Conservation (phyloP, 2,888 invertebrate genomes). For the Stegana nigrithorax region DNA sequence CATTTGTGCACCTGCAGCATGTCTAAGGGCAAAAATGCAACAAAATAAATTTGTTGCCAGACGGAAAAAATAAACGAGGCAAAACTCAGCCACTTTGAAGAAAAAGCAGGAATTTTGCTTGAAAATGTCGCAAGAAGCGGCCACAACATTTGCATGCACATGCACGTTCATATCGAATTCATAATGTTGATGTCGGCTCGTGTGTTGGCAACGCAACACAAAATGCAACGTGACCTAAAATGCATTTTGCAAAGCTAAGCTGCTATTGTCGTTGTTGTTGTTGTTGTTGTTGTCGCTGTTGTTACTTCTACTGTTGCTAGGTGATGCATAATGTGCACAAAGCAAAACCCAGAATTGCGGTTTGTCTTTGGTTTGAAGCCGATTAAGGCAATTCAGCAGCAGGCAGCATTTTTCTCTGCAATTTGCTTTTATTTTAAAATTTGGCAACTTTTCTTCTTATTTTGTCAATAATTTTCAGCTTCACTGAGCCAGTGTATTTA, state of each 20-base stretch:
- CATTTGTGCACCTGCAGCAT: too few species aligned
- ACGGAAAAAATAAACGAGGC: neutral
- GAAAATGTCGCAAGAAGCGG: constrained; percentile 3
- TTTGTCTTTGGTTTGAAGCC: neutral
- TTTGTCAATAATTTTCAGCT: too few species aligned
- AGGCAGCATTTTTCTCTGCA: too few species aligned
- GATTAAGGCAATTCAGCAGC: too few species aligned
- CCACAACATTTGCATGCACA: neutral
- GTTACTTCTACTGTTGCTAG: too few species aligned
- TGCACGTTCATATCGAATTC: neutral
- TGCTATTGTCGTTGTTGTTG: neutral
- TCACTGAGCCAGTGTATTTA: too few species aligned
- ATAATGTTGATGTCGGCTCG: neutral
- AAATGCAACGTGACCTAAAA: too few species aligned
- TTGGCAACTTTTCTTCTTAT: too few species aligned
- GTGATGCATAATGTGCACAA: constrained; percentile 6
- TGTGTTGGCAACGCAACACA: too few species aligned
- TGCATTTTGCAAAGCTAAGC: neutral
- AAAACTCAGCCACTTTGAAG: neutral
- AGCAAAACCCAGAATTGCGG: neutral
- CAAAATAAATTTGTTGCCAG: too few species aligned
- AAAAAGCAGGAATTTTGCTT: neutral
- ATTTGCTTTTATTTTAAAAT: too few species aligned
- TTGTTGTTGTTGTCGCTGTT: neutral
- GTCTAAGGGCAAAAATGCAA: too few species aligned